These are phyloP conservation scores for Tenthredo distinguenda DNA, from an alignment of 2,888 invertebrate species.

Conservation along the genomic window DNA sequence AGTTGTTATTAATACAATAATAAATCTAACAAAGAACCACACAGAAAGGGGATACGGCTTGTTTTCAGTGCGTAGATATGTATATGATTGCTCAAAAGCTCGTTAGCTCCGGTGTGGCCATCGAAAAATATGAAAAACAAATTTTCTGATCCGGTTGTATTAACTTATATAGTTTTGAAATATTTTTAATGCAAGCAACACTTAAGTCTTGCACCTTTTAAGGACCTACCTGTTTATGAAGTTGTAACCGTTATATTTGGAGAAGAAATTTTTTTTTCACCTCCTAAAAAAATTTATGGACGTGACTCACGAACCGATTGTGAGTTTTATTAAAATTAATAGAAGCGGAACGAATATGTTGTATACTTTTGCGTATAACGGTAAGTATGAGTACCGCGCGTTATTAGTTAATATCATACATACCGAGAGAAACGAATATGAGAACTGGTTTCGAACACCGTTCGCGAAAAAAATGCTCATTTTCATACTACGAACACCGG, in stretches of 20 bases:
- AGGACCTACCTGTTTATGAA: neutral
- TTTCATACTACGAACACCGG: neutral
- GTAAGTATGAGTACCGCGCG: neutral
- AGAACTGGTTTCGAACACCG: constrained; percentile 24
- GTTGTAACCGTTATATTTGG: neutral
- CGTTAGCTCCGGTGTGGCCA: neutral
- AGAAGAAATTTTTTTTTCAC: neutral
- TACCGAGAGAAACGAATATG: neutral
- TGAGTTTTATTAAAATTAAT: neutral
- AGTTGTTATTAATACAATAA: neutral
- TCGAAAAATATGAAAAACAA: neutral
- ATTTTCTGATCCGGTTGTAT: neutral
- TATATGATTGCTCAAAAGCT: neutral
- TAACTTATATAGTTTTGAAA: neutral
- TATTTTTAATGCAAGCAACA: neutral
- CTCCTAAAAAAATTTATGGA: neutral
- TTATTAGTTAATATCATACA: constrained; percentile 25
- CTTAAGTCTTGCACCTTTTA: neutral
- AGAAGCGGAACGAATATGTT: constrained; percentile 10
- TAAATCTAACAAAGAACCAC: neutral
- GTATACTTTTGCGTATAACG: constrained; percentile 38
- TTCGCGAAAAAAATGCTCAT: constrained; percentile 7
- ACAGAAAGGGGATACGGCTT: neutral
- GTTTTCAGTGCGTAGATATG: neutral
- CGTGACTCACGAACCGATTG: neutral